Evolutionary conservation across 2,797 vertebrate genomes (phyloP), one percentile per base, ranked within the genome.

Genomic region (Ciconia nigra): DNA sequence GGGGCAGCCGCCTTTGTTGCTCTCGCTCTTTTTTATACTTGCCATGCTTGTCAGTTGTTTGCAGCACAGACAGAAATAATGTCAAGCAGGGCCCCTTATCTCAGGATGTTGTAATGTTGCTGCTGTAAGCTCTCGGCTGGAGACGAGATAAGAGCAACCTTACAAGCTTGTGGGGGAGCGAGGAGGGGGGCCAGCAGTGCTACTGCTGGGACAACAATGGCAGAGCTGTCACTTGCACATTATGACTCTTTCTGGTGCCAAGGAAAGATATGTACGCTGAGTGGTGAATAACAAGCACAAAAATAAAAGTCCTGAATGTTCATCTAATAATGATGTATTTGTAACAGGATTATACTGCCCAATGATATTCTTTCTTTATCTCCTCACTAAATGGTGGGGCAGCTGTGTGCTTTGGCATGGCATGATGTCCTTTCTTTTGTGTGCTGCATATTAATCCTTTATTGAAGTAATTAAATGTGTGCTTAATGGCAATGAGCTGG

Each of bases 391-490:
- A 98, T 94, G 97, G 98, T 91, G 84, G 98, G 99, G 99, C 99
- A 99, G 99, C 99, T 99, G 99, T 98, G 98, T 98, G 98, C 97
- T 97, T 98, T 98, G 98, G 98, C 98, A 98, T 87, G 10, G 97
- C 97, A 90, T 97, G 97, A 98, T 97, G 98, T 98, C 98, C 97
- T 96, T 98, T 90, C 98, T 98, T 98, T 99, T 99, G 99, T 99
- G 99, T 85, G 97, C 98, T 98, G 99, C 99, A 99, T 99, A 99
- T 99, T 99, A 99, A 99, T 99, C 98, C 99, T 99, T 99, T 99
- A 99, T 99, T 98, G 98, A 98, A 98, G 99, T 99, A 99, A 99
- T 99, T 99, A 99, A 99, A 99, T 98, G 99, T 98, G 98, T 97
- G 98, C 99, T 98, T 99, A 99, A 99, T 99, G 99, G 99, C 98